phyloP scores from a whole-genome alignment of 37 sponge, comb jelly and placozoan genomes.

The Diacarnus erythraeanus region DNA sequence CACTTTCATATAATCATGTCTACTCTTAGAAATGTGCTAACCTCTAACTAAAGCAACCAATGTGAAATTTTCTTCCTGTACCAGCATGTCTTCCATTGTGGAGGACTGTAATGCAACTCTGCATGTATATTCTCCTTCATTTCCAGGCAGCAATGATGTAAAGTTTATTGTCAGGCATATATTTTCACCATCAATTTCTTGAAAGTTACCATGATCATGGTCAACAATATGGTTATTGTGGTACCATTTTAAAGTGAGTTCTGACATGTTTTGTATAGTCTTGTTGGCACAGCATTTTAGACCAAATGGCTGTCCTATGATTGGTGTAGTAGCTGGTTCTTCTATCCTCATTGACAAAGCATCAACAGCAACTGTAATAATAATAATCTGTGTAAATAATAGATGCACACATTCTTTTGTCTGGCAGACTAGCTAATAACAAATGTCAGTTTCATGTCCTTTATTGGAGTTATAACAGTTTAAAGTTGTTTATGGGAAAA shows the following conservation, averaged over 20 bases:
- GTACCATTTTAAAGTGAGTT: background rate
- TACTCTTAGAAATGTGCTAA: no score
- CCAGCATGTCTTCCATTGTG: background rate
- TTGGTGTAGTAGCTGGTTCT: background rate
- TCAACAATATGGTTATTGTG: no score
- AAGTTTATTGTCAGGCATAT: background rate
- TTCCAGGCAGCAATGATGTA: background rate
- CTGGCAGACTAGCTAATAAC: no score
- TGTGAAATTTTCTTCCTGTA: background rate
- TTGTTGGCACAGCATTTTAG: constrained; percentile 4
- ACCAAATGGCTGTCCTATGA: background rate
- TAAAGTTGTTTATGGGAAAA: no score
- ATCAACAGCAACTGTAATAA: background rate
- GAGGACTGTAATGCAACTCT: background rate
- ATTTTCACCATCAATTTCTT: no score
- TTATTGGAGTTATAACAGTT: no score
- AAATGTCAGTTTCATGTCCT: no score
- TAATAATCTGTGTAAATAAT: no score
- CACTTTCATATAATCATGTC: no score
- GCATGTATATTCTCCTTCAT: background rate
- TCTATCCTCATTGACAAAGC: background rate
- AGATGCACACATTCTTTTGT: no score
- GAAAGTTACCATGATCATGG: no score
- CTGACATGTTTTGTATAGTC: background rate
- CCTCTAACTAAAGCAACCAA: no score